phyloP scores from a whole-genome alignment of 92 coral and sea anemone genomes.

The Zoanthus sansibaricus region DNA sequence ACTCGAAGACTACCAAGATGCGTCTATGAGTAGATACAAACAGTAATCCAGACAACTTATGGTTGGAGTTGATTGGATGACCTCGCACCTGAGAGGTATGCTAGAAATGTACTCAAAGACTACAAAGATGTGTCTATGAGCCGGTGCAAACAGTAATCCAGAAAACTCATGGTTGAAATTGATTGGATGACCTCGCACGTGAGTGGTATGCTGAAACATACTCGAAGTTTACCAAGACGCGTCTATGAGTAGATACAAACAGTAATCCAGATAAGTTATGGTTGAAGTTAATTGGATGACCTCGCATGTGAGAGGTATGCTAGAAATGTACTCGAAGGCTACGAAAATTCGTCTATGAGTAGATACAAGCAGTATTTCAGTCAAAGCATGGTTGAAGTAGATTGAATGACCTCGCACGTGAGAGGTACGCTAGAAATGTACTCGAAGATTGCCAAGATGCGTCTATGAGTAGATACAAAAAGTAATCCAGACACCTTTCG shows the following conservation, averaged over 20 bases:
- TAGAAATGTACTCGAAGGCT: neutral
- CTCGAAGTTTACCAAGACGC: neutral
- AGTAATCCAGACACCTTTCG: neutral
- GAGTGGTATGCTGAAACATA: slow-evolving; percentile 72
- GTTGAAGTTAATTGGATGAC: too few relatives aligned
- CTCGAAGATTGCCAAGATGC: neutral
- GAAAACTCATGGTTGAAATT: neutral
- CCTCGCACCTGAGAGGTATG: slow-evolving; percentile 82
- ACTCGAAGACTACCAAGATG: neutral
- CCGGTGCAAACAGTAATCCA: neutral
- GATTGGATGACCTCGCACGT: slow-evolving; percentile 37
- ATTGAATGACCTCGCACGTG: slow-evolving; percentile 51
- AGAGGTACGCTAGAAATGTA: slow-evolving; percentile 66
- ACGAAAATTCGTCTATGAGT: too few relatives aligned
- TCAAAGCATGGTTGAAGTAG: neutral
- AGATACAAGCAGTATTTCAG: neutral
- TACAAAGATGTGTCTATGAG: too few relatives aligned
- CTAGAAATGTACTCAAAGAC: neutral
- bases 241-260: neutral
- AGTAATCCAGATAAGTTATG: neutral
- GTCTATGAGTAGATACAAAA: neutral
- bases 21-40: neutral
- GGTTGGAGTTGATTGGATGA: too few relatives aligned
- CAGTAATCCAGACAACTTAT: neutral
- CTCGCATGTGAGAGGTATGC: slow-evolving; percentile 83